Evolutionary conservation across 2,797 vertebrate species (phyloP).

Genomic region (Choloepus didactylus): DNA sequence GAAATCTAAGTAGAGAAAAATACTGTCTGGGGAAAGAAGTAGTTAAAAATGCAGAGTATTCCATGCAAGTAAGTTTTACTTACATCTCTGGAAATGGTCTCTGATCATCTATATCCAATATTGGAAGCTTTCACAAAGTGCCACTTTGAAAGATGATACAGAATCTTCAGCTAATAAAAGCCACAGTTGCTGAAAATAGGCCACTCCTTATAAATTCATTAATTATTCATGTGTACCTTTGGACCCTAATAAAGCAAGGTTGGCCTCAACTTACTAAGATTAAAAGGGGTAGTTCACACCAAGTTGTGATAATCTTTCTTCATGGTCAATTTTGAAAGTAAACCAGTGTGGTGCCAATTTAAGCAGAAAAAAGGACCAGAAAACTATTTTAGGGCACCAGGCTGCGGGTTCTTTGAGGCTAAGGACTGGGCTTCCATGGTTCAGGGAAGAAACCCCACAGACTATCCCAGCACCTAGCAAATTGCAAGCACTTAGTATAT

Average conservation of each 20-base stretch:
- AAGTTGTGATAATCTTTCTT: neutral
- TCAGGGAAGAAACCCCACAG: neutral
- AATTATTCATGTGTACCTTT: conserved; percentile 49
- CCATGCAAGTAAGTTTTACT: conserved; percentile 12
- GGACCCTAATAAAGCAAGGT: conserved; percentile 43
- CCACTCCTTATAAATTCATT: conserved; percentile 48
- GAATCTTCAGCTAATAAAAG: conserved; percentile 33
- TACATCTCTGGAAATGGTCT: neutral
- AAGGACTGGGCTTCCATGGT: neutral
- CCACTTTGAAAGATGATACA: neutral
- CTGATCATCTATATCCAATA: neutral
- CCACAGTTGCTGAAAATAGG: neutral
- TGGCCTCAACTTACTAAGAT: conserved; percentile 18
- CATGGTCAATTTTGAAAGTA: neutral
- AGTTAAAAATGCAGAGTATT: neutral
- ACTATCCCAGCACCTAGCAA: neutral
- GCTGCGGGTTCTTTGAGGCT: neutral
- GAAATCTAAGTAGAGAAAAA: conserved; percentile 26
- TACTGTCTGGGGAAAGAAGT: neutral
- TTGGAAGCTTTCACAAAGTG: neutral
- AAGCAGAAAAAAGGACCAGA: neutral
- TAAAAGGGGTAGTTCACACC: neutral
- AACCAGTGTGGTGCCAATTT: neutral
- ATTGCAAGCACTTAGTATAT: conserved; percentile 7
- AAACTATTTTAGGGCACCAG: neutral